These are phyloP conservation scores for Loxodonta africana DNA, from an alignment of 2,113 vertebrate species.

Conservation along the genomic window DNA sequence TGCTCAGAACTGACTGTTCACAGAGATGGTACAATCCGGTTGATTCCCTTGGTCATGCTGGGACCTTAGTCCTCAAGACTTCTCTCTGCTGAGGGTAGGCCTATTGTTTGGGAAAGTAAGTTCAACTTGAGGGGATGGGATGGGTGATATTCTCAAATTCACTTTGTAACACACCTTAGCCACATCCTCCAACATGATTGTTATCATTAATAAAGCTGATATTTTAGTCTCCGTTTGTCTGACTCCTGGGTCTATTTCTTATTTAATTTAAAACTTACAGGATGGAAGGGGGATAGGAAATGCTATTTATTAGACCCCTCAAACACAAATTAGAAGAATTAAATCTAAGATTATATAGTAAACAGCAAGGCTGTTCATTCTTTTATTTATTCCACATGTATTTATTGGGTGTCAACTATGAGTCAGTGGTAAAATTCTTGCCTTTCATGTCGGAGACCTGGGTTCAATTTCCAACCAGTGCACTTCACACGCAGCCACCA, in stretches of 20 bases:
- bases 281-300: background rate
- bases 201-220: background rate
- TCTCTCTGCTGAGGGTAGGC: background rate
- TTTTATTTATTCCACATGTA: background rate
- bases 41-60: background rate
- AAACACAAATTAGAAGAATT: background rate
- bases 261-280: background rate
- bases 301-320: background rate
- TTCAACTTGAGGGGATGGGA: background rate
- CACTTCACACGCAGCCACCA: background rate
- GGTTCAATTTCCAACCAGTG: background rate
- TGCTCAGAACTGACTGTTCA: background rate
- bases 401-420: background rate
- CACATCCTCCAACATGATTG: background rate
- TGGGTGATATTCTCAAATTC: background rate
- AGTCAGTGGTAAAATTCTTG: background rate
- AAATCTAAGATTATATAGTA: background rate
- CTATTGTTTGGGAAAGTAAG: background rate
- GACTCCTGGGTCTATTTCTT: background rate
- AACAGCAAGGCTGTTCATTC: background rate
- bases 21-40: background rate
- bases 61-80: background rate
- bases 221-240: background rate
- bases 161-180: background rate
- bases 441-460: background rate